Evolutionary conservation across 2,888 invertebrate species (phyloP), one percentile per base, ranked within the genome.

Genomic region (Agriopis aurantiaria): DNA sequence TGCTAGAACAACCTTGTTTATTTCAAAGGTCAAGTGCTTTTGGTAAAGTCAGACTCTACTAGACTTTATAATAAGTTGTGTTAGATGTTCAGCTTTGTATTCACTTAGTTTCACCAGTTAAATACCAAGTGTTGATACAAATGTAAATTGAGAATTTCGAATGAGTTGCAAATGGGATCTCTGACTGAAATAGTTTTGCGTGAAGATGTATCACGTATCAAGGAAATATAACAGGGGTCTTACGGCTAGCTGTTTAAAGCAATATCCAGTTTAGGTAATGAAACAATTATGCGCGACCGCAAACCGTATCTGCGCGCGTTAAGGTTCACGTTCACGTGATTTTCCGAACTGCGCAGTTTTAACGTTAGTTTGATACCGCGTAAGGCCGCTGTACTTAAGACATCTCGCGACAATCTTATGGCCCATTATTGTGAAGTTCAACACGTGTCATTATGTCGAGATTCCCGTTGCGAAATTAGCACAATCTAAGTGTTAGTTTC

Each of bases 381-480:
- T n/a, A n/a, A n/a, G n/a, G n/a, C n/a, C n/a, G n/a, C n/a, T n/a
- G n/a, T n/a, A n/a, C 46, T 58, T 14, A 53, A 63, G 48, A 56
- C 33, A 40, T 52, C 10, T 64, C 55, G 63, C 59, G 68, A 64
- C 59, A 68, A 49, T 53, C 9, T 58, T 8, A 43, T n/a, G 48
- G 45, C 33, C 9, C 11, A 52, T 58, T 49, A 51, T 56, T 56
- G 63, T 46, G 48, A 11, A 48, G 65, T 57, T 57, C 43, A 49
- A 49, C 43, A 43, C 57, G 56, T 41, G 23, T 23, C 49, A 43
- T 60, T 49, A 12, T 14, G 12, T 53, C n/a, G 57, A 51, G 33
- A 59, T 59, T 40, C 53, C 68, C 59, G 64, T 65, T 56, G 61
- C 60, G 12, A 49, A 65, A 65, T 61, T 49, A 60, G 17, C 63